A percentile compares a stretch with the other conserved stretches of the same genome.
These are phyloP conservation scores for Acipenser oxyrinchus DNA, from an alignment of 2,797 vertebrate genomes.

Conservation along the genomic window DNA sequence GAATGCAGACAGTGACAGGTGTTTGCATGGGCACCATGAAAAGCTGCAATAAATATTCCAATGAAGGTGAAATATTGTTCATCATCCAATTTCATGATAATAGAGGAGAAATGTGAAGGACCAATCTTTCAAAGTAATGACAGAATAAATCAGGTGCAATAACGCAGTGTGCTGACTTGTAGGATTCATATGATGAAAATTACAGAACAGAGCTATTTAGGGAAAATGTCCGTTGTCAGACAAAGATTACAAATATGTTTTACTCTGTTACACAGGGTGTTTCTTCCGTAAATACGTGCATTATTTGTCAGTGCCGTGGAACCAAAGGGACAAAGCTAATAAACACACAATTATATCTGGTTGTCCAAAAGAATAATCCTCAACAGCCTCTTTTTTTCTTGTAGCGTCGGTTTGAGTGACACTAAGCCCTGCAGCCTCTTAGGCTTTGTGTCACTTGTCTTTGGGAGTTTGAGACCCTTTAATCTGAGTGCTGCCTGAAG, in stretches of 20 bases:
- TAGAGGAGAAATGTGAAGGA: conserved; percentile 68
- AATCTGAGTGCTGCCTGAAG: conserved; percentile 36
- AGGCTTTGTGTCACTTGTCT: conserved; percentile 51
- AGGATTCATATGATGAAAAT: conserved; percentile 55
- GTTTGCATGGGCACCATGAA: conserved; percentile 47
- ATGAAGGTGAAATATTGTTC: conserved; percentile 62
- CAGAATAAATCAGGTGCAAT: conserved; percentile 70
- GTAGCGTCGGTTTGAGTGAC: conserved; percentile 30
- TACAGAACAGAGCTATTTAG: conserved; percentile 61
- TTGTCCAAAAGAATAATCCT: conserved; percentile 20
- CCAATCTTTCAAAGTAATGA: conserved; percentile 74
- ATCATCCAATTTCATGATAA: conserved; percentile 63
- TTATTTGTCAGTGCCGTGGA: conserved; percentile 25
- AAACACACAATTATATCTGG: conserved; percentile 4
- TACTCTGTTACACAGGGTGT: conserved; percentile 29
- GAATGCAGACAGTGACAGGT: conserved; percentile 38
- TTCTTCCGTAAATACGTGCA: conserved; percentile 20
- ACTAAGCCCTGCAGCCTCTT: conserved; percentile 44
- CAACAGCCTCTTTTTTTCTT: conserved; percentile 36
- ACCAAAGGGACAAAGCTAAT: conserved; percentile 15
- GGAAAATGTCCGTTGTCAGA: conserved; percentile 54
- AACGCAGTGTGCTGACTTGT: conserved; percentile 51
- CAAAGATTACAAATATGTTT: conserved; percentile 1
- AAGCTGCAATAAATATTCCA: conserved; percentile 61
- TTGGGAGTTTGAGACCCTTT: conserved; percentile 49